phyloP scores from a whole-genome alignment of 2,888 invertebrate species.

The Drosophila tripunctata region DNA sequence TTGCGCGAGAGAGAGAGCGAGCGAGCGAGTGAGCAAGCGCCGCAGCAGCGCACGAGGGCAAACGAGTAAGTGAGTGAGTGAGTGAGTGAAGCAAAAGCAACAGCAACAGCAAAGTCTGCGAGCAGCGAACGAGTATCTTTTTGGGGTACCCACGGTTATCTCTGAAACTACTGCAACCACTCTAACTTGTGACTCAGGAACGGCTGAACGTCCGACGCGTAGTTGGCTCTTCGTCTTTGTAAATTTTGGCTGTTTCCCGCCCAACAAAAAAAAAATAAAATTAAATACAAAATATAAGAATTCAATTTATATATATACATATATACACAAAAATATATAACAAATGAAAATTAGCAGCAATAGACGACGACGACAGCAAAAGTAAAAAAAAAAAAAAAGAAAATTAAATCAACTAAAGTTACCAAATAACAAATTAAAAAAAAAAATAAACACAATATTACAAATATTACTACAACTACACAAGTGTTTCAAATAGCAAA shows the following conservation, averaged over 20 bases:
- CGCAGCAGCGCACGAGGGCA: too few species aligned
- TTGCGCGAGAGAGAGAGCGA: neutral
- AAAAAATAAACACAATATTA: neutral
- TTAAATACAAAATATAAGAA: conserved; percentile 20
- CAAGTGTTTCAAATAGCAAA: conserved; percentile 5
- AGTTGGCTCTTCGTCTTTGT: conserved; percentile 72
- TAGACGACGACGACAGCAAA: conserved; percentile 42
- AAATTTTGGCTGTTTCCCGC: conserved; percentile 75
- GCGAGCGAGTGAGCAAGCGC: too few species aligned
- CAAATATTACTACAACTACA: conserved; percentile 3
- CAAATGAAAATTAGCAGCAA: conserved; percentile 23
- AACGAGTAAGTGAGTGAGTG: neutral
- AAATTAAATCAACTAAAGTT: conserved; percentile 18
- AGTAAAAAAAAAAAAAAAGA: conserved; percentile 7
- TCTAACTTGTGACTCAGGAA: conserved; percentile 48
- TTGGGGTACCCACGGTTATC: neutral
- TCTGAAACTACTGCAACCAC: conserved; percentile 18
- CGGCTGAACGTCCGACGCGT: conserved; percentile 58
- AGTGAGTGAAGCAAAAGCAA: too few species aligned
- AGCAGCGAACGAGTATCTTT: neutral
- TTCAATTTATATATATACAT: conserved; percentile 10
- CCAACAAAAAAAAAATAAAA: conserved; percentile 54
- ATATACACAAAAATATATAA: conserved; percentile 14
- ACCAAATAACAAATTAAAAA: conserved; percentile 30
- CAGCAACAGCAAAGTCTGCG: too few species aligned